A percentile compares a stretch with the other conserved stretches of the same genome.
These are phyloP conservation scores for Mustela nigripes DNA, from an alignment of 2,113 vertebrate genomes.

Conservation along the genomic window DNA sequence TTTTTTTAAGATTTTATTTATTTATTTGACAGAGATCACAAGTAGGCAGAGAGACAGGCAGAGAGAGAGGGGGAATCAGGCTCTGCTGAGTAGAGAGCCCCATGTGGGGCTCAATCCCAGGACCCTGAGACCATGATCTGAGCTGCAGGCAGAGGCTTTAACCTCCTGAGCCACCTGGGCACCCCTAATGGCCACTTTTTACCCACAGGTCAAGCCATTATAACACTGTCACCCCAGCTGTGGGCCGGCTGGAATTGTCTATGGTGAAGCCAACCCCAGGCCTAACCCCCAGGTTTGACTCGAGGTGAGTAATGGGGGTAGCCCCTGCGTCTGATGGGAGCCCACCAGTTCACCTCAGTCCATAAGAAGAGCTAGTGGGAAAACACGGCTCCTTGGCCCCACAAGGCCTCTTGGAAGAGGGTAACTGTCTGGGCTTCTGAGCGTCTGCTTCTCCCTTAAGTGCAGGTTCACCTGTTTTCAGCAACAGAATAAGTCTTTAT, in stretches of 20 bases:
- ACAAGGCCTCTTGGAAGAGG: background rate
- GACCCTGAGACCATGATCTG: too few species aligned
- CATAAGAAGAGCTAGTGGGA: background rate
- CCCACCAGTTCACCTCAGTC: background rate
- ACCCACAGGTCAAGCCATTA: constrained; percentile 82
- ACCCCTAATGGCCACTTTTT: background rate
- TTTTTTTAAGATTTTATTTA: background rate
- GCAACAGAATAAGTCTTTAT: background rate
- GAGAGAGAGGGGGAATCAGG: too few species aligned
- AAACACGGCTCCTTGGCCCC: background rate
- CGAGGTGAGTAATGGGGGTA: constrained; percentile 80
- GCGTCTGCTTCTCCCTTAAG: background rate
- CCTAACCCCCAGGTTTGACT: constrained; percentile 86
- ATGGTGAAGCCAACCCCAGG: constrained; percentile 82
- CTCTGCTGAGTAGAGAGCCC: too few species aligned
- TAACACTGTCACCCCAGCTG: constrained; percentile 84
- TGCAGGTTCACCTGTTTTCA: background rate
- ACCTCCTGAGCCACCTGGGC: too few species aligned
- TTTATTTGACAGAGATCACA: too few species aligned
- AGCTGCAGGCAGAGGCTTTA: too few species aligned
- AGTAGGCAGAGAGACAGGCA: too few species aligned
- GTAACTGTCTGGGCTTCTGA: background rate
- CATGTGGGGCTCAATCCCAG: too few species aligned
- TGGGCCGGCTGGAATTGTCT: constrained; percentile 77
- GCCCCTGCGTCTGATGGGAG: background rate